Base-by-base conservation (phyloP, 2,797 vertebrate species). In the Numenius phaeopus region DNA sequence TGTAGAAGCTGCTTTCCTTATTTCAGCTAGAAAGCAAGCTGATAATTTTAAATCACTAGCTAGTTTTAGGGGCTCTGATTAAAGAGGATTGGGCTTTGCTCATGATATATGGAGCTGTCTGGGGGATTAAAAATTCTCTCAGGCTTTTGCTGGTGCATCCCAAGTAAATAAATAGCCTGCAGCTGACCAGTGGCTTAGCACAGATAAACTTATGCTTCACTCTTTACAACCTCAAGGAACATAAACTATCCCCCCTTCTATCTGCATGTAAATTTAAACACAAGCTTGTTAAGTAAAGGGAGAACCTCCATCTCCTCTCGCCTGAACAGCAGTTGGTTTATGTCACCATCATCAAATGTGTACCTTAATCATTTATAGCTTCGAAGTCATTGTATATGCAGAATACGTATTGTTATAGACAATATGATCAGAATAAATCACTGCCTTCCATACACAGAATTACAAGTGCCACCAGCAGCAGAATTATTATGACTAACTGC, bases 11-110 rank as follows among this genome's bases (percentile, higher is more conserved):
- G 73, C 67, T 94, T 92, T 96, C 73, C 89, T 90, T 88, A 79
- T 88, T 97, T 76, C 76, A 92, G 50, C 79, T 81, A 30, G 64
- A 84, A 95, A 95, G 83, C 13, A 90, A 85, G 83, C 39, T 83
- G 88, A 88, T 93, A 61, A 89, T 96, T 95, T 96, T 88, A 94
- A 95, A 95, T 91, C 95, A 92, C 72, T 66, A 84, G 66, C 87
- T 92, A 95, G 79, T 94, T 94, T 92, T 83, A 94, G 61, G 72
- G 84, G n/a, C 76, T 94, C 70, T 95, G 86, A 94, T 97, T 95
- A 96, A 96, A 95, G 82, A 89, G 91, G 87, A 91, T 95, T 96
- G 64, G 7, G 32, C 40, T 93, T 96, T 92, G 71, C 61, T 71
- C 42, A 32, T 92, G 83, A 89, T 89, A 80, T 57, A 83, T 80